phyloP scores from a whole-genome alignment of 2,797 vertebrate species.

The Pristis pectinata region DNA sequence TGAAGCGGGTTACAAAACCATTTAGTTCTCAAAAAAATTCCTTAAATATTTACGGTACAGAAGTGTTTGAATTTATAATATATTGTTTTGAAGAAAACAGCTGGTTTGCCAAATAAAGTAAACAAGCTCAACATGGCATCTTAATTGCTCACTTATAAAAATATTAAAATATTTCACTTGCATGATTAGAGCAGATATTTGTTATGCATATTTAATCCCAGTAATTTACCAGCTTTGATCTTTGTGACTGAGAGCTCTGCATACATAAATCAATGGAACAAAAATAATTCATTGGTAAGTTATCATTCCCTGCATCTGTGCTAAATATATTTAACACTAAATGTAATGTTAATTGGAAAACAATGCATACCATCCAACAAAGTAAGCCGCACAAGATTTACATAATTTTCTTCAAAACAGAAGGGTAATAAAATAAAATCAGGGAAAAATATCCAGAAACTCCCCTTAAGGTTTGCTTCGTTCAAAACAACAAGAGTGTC shows the following conservation, averaged over 20 bases:
- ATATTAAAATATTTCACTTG: neutral
- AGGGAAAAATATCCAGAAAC: neutral
- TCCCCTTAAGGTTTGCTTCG: neutral
- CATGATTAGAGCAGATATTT: neutral
- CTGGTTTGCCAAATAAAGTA: constrained; percentile 12
- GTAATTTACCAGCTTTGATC: neutral
- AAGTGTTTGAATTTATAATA: constrained; percentile 16
- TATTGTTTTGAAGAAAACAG: neutral
- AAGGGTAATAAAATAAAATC: neutral
- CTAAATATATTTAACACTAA: neutral
- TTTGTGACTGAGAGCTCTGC: neutral
- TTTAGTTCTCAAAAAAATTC: neutral
- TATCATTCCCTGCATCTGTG: neutral
- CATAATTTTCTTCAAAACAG: neutral
- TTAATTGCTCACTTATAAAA: constrained; percentile 22
- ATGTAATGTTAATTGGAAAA: neutral
- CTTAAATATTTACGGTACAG: neutral
- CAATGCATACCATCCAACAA: neutral
- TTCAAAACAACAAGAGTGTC: no score
- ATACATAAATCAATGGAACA: neutral
- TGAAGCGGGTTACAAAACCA: neutral
- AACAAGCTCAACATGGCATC: neutral
- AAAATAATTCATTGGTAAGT: neutral
- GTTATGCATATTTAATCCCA: neutral
- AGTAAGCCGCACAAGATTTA: neutral